phyloP scores from a whole-genome alignment of 1,140 invertebrate genomes.

The Drosophila kepulauana region DNA sequence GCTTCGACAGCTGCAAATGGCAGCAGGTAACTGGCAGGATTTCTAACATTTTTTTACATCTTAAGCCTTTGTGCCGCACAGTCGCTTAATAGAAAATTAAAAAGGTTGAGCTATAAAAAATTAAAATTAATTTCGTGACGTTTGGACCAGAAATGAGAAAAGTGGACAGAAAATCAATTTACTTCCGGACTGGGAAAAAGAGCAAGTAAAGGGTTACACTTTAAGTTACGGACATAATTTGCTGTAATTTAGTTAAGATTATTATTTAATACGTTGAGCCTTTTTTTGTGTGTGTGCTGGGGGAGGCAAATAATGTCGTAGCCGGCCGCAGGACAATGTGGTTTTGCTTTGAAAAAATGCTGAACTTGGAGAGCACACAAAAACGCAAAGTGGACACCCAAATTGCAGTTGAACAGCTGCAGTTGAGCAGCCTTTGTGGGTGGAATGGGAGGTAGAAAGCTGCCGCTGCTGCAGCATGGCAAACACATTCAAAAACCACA shows the following conservation, averaged over 20 bases:
- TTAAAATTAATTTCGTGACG: slow-evolving; percentile 78
- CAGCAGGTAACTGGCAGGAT: slow-evolving; percentile 33
- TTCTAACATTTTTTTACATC: slow-evolving; percentile 25
- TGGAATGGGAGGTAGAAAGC: neutral
- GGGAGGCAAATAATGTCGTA: slow-evolving; percentile 7
- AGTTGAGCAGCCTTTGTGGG: neutral
- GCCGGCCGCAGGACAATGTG: slow-evolving; percentile 5
- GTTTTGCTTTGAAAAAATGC: slow-evolving; percentile 35
- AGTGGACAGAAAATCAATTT: slow-evolving; percentile 22
- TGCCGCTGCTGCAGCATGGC: slow-evolving; percentile 37
- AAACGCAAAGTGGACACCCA: slow-evolving; percentile 29
- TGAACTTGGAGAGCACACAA: slow-evolving; percentile 42
- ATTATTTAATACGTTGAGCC: slow-evolving; percentile 9
- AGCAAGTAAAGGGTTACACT: slow-evolving; percentile 1
- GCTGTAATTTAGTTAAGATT: slow-evolving; percentile 25
- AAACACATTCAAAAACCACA: slow-evolving; percentile 77
- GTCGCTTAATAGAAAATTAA: slow-evolving; percentile 79
- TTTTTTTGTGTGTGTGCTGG: neutral
- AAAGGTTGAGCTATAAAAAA: slow-evolving; percentile 77
- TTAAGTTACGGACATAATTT: slow-evolving; percentile 9
- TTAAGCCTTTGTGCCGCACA: slow-evolving; percentile 40
- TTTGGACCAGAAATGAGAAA: slow-evolving; percentile 43
- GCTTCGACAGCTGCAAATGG: slow-evolving; percentile 31
- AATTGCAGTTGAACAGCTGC: slow-evolving; percentile 28
- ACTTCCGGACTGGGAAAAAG: neutral